Evolutionary conservation across 1,140 invertebrate genomes (phyloP).

Genomic region (Geopemphigus sp.): DNA sequence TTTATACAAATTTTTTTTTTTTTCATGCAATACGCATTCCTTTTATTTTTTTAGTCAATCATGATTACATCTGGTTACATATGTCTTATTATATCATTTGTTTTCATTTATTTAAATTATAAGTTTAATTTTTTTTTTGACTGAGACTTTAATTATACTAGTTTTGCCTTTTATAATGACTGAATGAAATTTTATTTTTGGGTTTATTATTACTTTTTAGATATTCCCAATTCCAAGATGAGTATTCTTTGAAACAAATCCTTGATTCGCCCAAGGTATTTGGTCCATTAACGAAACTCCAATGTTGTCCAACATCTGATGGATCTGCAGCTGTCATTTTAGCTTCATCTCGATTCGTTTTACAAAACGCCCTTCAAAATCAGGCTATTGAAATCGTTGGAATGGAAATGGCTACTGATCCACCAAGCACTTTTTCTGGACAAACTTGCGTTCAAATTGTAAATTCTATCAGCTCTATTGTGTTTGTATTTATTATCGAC

Average conservation of each 20-base stretch:
- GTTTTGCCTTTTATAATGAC: too few species aligned
- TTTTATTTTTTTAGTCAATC: too few species aligned
- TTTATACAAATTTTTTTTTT: too few species aligned
- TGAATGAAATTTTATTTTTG: too few species aligned
- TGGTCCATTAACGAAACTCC: constrained; percentile 88
- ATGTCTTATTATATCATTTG: too few species aligned
- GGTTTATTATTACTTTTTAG: constrained; percentile 58
- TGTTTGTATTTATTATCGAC: constrained; percentile 23
- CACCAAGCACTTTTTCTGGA: constrained; percentile 78
- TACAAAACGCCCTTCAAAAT: constrained; percentile 72
- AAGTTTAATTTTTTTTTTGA: too few species aligned
- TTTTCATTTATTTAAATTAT: too few species aligned
- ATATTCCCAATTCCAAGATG: constrained; percentile 87
- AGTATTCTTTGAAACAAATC: constrained; percentile 87
- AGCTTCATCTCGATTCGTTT: constrained; percentile 88
- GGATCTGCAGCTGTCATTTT: constrained; percentile 89
- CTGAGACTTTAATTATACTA: too few species aligned
- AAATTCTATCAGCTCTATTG: constrained; percentile 50
- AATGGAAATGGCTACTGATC: constrained; percentile 95
- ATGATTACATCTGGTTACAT: too few species aligned
- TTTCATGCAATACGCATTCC: too few species aligned
- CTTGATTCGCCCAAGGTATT: constrained; percentile 79
- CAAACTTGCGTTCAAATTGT: constrained; percentile 85
- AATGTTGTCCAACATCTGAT: constrained; percentile 97
- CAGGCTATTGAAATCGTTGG: constrained; percentile 92